phyloP scores from a whole-genome alignment of 2,888 invertebrate species.

The Drosophila engyochracea region DNA sequence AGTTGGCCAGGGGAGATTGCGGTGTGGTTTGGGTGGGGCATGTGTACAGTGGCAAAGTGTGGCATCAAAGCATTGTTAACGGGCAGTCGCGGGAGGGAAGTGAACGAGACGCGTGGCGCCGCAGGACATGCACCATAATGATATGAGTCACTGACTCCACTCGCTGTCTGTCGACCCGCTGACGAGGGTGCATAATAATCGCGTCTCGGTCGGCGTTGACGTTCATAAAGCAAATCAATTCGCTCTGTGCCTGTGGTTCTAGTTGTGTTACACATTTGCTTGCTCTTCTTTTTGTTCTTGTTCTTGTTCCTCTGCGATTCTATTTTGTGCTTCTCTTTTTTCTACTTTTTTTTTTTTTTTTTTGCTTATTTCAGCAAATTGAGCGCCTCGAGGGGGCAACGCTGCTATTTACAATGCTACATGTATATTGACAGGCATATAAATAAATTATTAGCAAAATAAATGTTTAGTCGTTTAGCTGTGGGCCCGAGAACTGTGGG shows the following conservation, averaged over 20 bases:
- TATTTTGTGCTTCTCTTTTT: slow-evolving; percentile 22
- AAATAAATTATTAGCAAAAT: slow-evolving; percentile 81
- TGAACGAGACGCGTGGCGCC: slow-evolving; percentile 67
- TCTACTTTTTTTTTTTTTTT: slow-evolving; percentile 38
- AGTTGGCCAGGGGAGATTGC: not conserved
- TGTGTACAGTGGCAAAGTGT: slow-evolving; percentile 29
- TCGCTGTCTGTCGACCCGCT: slow-evolving; percentile 17
- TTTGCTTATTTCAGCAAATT: slow-evolving; percentile 79
- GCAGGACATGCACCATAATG: slow-evolving; percentile 75
- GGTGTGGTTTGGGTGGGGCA: not conserved
- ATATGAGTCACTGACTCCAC: slow-evolving; percentile 75
- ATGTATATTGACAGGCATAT: slow-evolving; percentile 77
- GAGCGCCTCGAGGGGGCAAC: slow-evolving; percentile 61
- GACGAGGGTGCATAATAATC: slow-evolving; percentile 76
- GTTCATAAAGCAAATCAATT: slow-evolving; percentile 80
- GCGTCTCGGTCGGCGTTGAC: slow-evolving; percentile 68
- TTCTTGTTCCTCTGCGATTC: slow-evolving; percentile 12
- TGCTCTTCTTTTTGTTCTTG: slow-evolving; percentile 5
- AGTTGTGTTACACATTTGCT: slow-evolving; percentile 31
- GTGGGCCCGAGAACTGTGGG: slow-evolving; percentile 34
- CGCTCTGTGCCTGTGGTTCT: slow-evolving; percentile 33
- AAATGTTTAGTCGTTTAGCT: slow-evolving; percentile 78
- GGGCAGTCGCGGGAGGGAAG: not conserved
- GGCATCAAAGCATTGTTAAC: slow-evolving; percentile 55
- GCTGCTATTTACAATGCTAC: slow-evolving; percentile 53